phyloP scores from a whole-genome alignment of 2,113 vertebrate genomes.

The Barnardius zonarius region DNA sequence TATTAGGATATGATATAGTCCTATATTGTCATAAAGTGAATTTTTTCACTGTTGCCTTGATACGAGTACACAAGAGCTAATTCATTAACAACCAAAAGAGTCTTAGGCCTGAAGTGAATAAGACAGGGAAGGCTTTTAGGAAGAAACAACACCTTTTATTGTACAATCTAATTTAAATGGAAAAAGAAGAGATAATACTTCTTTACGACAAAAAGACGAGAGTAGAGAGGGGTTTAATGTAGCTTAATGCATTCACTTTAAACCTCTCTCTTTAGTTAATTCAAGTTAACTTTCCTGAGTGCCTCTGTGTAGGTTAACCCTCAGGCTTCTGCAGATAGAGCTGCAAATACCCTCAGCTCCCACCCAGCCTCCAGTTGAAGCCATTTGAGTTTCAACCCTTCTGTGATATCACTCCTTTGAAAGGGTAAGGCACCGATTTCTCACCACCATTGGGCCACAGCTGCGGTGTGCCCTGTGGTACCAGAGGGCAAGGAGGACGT shows the following conservation, averaged over 20 bases:
- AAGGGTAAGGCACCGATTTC: neutral
- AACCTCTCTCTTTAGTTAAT: neutral
- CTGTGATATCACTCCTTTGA: neutral
- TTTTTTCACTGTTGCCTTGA: neutral
- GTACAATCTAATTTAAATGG: neutral
- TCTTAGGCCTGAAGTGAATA: neutral
- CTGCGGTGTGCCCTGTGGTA: rapidly evolving
- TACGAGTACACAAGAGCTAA: neutral
- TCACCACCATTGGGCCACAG: neutral
- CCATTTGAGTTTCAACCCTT: neutral
- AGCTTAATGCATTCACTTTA: neutral
- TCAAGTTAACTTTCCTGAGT: neutral
- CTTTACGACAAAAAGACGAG: neutral
- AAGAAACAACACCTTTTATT: neutral
- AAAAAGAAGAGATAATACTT: neutral
- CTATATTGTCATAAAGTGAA: neutral
- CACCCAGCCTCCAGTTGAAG: neutral
- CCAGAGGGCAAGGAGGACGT: neutral
- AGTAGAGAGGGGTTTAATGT: neutral
- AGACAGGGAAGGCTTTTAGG: neutral
- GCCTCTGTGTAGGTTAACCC: neutral
- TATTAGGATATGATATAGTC: neutral
- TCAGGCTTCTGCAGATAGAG: neutral
- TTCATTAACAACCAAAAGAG: neutral
- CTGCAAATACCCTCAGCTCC: rapidly evolving